These are phyloP conservation scores for Decapterus maruadsi DNA, from an alignment of 2,797 vertebrate species.

Conservation along the genomic window DNA sequence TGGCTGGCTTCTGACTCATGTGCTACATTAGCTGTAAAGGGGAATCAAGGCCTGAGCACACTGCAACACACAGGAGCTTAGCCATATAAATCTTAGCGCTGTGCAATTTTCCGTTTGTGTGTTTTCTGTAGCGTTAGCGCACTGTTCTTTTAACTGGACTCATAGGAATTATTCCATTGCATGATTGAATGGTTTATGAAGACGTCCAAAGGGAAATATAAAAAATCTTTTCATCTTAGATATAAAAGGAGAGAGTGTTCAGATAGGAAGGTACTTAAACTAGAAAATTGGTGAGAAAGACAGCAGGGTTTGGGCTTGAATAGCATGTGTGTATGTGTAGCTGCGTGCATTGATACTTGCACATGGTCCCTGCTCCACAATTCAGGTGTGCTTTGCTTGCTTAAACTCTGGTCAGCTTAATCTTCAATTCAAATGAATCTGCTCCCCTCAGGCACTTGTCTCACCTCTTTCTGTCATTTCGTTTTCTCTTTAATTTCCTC, in stretches of 20 bases:
- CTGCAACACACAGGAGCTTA: background rate
- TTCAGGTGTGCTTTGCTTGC: slow-evolving; percentile 64
- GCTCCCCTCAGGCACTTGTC: slow-evolving; percentile 59
- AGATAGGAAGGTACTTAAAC: slow-evolving; percentile 29
- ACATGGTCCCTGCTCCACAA: slow-evolving; percentile 20
- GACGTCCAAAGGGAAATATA: slow-evolving; percentile 31
- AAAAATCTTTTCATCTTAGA: slow-evolving; percentile 47
- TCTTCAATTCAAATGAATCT: slow-evolving; percentile 69
- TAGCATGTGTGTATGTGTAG: slow-evolving; percentile 4
- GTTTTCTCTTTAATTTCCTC: slow-evolving; percentile 71
- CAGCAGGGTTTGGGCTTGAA: slow-evolving; percentile 5
- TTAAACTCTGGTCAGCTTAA: slow-evolving; percentile 66
- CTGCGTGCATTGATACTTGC: slow-evolving; percentile 13
- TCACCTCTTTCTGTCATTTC: slow-evolving; percentile 63
- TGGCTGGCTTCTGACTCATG: slow-evolving; percentile 26
- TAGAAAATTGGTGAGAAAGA: slow-evolving; percentile 38
- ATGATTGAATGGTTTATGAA: slow-evolving; percentile 46
- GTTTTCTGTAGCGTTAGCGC: slow-evolving; percentile 18
- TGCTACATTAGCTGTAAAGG: background rate
- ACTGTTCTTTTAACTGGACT: slow-evolving; percentile 41
- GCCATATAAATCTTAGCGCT: background rate
- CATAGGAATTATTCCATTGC: slow-evolving; percentile 28
- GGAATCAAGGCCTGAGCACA: slow-evolving; percentile 10
- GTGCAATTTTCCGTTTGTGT: background rate
- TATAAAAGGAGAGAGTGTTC: slow-evolving; percentile 46